Evolutionary conservation across 2,113 vertebrate genomes (phyloP), one percentile per base, ranked within the genome.

Genomic region (Aphelocoma coerulescens): DNA sequence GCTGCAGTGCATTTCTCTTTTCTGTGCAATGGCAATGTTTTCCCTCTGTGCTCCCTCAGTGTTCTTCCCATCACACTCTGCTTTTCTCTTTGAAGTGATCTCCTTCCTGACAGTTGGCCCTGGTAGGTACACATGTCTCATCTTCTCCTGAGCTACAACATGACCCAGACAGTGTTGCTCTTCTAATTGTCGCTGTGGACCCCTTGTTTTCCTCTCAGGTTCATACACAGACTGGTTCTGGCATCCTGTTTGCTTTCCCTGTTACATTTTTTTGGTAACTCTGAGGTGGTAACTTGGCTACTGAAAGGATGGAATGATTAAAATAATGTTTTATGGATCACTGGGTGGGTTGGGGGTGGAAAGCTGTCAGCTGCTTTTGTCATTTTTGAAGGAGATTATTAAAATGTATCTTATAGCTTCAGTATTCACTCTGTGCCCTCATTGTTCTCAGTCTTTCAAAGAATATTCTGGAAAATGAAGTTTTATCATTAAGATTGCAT

Each of bases 401-500:
- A 95, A 97, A 96, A 97, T 81, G 85, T 77, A 91, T 96, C 88
- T 96, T 85, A 71, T 0, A 8, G 73, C 80, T 87, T 72, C 76
- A 71, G 52, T 32, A 46, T 80, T 72, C 48, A 17, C n/a, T 62
- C 11, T 59, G 49, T 52, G 85, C 85, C 13, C 2, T 88, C 89
- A 72, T 81, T 84, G 86, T 96, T 95, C 94, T 97, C 93, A 65
- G 80, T 63, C 93, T 87, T 95, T 85, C 79, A 94, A 87, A 91
- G 52, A 97, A 66, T 77, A 35, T 93, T 94, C 91, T 97, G 80
- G 89, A 95, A 93, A 87, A 63, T 63, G 20, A 75, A 76, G 73
- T 85, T 88, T 97, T 93, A 96, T 97, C 96, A 89, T 79, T 95
- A 92, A 95, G 89, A 92, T 69, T 85, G 86, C 81, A 73, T 91